These are phyloP conservation scores for Sternotherus odoratus DNA, from an alignment of 2,797 vertebrate species.

Conservation along the genomic window DNA sequence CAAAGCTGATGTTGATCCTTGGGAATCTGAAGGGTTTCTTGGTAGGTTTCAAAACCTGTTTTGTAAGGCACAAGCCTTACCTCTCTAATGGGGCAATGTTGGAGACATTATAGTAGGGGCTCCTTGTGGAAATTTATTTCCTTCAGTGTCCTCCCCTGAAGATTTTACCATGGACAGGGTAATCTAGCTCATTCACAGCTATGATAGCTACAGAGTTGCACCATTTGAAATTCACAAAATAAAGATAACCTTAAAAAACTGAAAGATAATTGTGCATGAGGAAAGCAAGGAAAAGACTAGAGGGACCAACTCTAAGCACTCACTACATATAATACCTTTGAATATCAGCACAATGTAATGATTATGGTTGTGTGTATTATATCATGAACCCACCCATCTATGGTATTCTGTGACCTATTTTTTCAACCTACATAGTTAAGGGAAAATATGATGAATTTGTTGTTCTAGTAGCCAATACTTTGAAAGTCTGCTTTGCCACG, in stretches of 20 bases:
- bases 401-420: not conserved
- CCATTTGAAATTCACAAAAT: not conserved
- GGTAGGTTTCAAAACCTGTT: conserved; percentile 1
- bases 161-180: not conserved
- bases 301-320: not conserved
- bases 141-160: not conserved
- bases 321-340: not conserved
- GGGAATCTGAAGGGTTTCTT: not conserved
- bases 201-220: not conserved
- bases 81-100: not conserved
- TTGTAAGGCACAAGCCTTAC: not conserved
- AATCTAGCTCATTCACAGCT: not conserved
- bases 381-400: not conserved
- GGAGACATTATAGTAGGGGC: not conserved
- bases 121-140: not conserved
- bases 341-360: not conserved
- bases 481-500: too few relatives aligned
- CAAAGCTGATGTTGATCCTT: not conserved
- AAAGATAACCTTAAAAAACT: not conserved
- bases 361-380: not conserved
- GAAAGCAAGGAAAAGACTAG: not conserved
- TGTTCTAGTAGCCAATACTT: not conserved
- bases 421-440: not conserved
- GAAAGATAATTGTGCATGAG: not conserved
- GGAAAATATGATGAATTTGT: not conserved